Base-by-base conservation (phyloP, 2,888 invertebrate species). In the Acheta domesticus region DNA sequence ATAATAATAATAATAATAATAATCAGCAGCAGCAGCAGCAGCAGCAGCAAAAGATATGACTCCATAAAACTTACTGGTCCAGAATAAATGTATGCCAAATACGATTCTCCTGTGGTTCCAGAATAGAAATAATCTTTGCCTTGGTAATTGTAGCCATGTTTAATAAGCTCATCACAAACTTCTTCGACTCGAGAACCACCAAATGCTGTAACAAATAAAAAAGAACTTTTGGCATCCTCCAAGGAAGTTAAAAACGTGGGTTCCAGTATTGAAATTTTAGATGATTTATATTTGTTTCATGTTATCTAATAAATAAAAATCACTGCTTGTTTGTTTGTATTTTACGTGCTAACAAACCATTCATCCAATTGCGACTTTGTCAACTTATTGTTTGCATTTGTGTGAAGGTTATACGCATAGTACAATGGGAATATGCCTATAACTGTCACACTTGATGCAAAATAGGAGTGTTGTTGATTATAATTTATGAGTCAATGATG, bases 71-170 rank as follows among this genome's bases (percentile, higher is more conserved):
- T 89, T 86, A 95, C 94, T 12, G 98, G 98, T 16, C 99, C 99
- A 21, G 97, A 97, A 89, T 96, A 99, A 85, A 99, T 97, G 86
- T 99, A 99, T 0, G 97, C 98, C 85, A 94, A 93, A n/a, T 99
- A 87, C 0, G 96, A 95, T 87, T 98, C 96, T 1, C 99, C 99
- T 12, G 98, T 99, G 76, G 97, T 92, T 8, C 99, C 99, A 1
- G 98, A 98, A 84, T 97, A 98, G 86, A 99, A 94, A 82, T 95
- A 91, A 86, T 99, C 99, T 87, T 99, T 99, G 48, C 99, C 99
- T 85, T 97, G 92, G 86, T 97, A 99, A 87, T 98, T 97, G 86
- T 92, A 99, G 1, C 98, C 98, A 85, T 97, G 92, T 79, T 92
- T 92, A 36, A 92, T 91, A 77, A 99, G 89, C 86, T 97, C 97